Conservation (phyloP, 2,797 vertebrate genomes). For the Melanotaenia nigrans region DNA sequence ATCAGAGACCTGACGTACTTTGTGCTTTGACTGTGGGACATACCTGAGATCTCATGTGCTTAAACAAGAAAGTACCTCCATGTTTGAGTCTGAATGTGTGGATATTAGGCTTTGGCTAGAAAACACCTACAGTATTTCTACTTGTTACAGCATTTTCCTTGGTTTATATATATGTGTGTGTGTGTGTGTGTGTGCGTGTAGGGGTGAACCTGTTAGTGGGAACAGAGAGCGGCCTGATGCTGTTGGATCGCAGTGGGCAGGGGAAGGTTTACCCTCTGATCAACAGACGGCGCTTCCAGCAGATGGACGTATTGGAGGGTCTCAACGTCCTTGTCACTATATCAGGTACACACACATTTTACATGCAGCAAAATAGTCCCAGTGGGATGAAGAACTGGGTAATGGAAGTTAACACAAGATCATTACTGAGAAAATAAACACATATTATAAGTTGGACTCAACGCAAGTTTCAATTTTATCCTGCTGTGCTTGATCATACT, state of each 20-base stretch:
- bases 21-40: too few relatives aligned
- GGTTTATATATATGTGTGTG: slow-evolving; percentile 21
- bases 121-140: not conserved
- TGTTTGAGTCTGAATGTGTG: too few relatives aligned
- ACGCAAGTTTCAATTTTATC: slow-evolving; percentile 27
- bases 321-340: slow-evolving; percentile 98
- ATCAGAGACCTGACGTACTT: too few relatives aligned
- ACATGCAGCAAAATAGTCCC: not conserved
- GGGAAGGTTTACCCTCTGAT: slow-evolving; percentile 98
- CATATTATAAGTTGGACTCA: not conserved
- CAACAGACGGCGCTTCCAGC: slow-evolving; percentile 93
- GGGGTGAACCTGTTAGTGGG: slow-evolving; percentile 97
- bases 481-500: not conserved
- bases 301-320: slow-evolving; percentile 98
- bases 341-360: slow-evolving; percentile 82
- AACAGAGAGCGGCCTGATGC: slow-evolving; percentile 97
- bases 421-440: not conserved
- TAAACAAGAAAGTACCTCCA: too few relatives aligned
- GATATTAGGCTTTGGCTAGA: not conserved
- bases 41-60: too few relatives aligned
- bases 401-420: not conserved
- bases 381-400: not conserved
- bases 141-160: not conserved
- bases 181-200: slow-evolving; percentile 61
- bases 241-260: slow-evolving; percentile 97